phyloP scores from a whole-genome alignment of 2,797 vertebrate genomes.

The Echeneis naucrates region DNA sequence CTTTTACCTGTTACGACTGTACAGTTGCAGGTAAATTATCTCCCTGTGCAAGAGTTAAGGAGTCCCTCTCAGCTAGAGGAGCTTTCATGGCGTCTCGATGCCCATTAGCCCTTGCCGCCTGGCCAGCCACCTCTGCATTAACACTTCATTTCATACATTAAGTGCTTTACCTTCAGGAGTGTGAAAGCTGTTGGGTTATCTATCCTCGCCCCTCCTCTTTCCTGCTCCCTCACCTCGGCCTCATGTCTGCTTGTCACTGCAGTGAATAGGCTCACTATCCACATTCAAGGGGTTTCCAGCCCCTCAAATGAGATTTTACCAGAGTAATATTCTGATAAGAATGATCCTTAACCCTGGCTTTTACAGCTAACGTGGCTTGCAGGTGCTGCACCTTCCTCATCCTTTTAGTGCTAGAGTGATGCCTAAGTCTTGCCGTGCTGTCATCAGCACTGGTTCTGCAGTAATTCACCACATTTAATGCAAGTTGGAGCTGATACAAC shows the following conservation, averaged over 20 bases:
- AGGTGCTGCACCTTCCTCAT: constrained; percentile 73
- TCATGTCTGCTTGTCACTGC: constrained; percentile 45
- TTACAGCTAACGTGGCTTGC: constrained; percentile 41
- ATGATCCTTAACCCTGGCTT: constrained; percentile 38
- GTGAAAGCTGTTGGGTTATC: constrained; percentile 72
- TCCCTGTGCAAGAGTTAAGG: constrained; percentile 3
- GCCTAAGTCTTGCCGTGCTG: constrained; percentile 15
- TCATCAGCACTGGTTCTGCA: constrained; percentile 20
- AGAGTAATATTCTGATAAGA: constrained; percentile 68
- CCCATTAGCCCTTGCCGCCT: constrained; percentile 49
- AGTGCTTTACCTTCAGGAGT: constrained; percentile 74
- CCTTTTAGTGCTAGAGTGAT: constrained; percentile 50
- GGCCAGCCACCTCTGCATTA: constrained; percentile 55
- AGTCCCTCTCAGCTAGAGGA: constrained; percentile 13
- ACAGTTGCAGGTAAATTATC: constrained; percentile 69
- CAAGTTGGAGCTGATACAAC: constrained; percentile 4
- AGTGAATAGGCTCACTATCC: constrained; percentile 31
- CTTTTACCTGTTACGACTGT: constrained; percentile 60
- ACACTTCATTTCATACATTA: constrained; percentile 82
- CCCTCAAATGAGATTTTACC: constrained; percentile 66
- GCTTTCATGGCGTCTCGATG: constrained; percentile 49
- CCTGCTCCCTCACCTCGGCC: constrained; percentile 65
- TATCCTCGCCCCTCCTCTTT: constrained; percentile 25
- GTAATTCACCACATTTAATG: constrained; percentile 1
- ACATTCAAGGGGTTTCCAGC: constrained; percentile 20